Conservation (phyloP, 2,113 vertebrate genomes). For the Semicossyphus pulcher region DNA sequence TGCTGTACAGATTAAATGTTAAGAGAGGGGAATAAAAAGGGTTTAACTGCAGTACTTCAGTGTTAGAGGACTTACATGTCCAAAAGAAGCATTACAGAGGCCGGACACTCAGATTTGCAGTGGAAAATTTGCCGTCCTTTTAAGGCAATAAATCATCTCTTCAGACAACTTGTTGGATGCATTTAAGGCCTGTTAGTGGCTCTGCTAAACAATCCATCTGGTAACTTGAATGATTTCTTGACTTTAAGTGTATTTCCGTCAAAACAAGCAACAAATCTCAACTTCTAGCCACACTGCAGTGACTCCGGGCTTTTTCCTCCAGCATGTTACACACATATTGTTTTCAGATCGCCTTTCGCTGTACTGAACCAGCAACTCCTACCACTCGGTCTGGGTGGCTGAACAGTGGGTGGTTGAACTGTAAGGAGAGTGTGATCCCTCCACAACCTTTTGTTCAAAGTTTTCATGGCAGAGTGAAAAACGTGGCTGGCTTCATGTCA, state of each 20-base stretch:
- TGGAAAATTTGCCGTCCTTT: no score
- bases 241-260: no score
- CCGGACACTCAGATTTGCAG: background rate
- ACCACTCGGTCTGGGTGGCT: constrained; percentile 10
- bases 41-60: background rate
- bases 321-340: constrained; percentile 7
- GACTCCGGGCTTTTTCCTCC: constrained; percentile 9
- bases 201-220: no score
- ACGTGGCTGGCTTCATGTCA: background rate
- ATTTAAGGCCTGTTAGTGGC: no score
- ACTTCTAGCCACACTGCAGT: background rate
- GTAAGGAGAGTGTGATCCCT: background rate
- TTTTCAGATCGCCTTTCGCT: constrained; percentile 20
- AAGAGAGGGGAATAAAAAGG: background rate
- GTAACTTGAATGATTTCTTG: background rate
- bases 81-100: background rate
- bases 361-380: constrained; percentile 29
- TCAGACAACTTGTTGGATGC: no score
- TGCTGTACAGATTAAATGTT: constrained; percentile 10
- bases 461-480: constrained; percentile 19
- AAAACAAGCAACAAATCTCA: background rate
- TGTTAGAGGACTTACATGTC: background rate
- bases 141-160: no score
- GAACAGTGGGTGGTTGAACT: constrained; percentile 27
- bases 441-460: constrained; percentile 5